These are phyloP conservation scores for Rhizomys pruinosus DNA, from an alignment of 2,113 vertebrate species.

Conservation along the genomic window DNA sequence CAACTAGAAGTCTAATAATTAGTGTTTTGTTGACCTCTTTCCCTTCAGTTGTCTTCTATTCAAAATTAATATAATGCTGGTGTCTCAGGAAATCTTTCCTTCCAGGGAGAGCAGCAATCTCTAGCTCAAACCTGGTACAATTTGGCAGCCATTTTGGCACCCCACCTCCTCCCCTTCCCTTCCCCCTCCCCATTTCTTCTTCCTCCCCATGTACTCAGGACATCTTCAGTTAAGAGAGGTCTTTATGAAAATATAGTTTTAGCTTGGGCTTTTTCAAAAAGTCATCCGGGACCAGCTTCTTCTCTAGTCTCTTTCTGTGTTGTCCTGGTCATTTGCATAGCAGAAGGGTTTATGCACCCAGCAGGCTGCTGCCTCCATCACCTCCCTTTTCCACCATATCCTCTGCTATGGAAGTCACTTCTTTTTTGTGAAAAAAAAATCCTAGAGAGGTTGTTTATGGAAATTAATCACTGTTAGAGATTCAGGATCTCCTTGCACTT, in stretches of 20 bases:
- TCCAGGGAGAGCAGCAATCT: too few relatives aligned
- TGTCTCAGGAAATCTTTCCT: too few relatives aligned
- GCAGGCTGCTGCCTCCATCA: accelerated
- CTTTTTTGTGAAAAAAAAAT: not conserved
- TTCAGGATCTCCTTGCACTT: not conserved
- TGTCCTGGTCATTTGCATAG: not conserved
- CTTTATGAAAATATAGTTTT: not conserved
- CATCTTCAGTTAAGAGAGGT: too few relatives aligned
- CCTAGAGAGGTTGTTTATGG: not conserved
- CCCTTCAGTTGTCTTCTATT: not conserved
- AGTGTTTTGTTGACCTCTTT: not conserved
- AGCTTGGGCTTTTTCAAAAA: not conserved
- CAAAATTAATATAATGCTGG: conserved; percentile 12
- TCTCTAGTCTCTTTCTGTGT: not conserved
- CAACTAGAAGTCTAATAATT: not conserved
- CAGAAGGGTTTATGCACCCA: not conserved
- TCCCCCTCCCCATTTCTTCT: too few relatives aligned
- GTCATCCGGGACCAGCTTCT: not conserved
- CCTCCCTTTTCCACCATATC: not conserved
- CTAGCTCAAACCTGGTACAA: too few relatives aligned
- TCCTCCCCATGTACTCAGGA: too few relatives aligned
- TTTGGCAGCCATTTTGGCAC: too few relatives aligned
- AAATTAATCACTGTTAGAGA: not conserved
- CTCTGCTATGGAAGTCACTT: not conserved
- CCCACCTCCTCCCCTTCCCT: too few relatives aligned